A percentile compares a stretch with the other conserved stretches of the same genome.
phyloP scores from a whole-genome alignment of 2,888 invertebrate species.

The Choreutis nemorana region DNA sequence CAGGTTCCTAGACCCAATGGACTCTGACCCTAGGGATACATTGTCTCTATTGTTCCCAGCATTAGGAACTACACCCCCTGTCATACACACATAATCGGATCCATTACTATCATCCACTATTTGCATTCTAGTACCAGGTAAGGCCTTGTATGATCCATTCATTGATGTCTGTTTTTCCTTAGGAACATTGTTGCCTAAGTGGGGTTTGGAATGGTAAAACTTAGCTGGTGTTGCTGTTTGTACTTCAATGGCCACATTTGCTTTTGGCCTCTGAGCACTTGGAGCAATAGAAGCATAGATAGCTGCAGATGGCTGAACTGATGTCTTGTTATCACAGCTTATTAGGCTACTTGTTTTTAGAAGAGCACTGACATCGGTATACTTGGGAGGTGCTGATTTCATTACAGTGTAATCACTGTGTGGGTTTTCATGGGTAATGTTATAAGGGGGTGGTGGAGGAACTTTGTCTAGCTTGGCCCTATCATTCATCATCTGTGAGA shows the following conservation, averaged over 20 bases:
- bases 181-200: slow-evolving; percentile 41
- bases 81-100: slow-evolving; percentile 86
- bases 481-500: slow-evolving; percentile 38
- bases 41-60: slow-evolving; percentile 54
- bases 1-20: slow-evolving; percentile 43
- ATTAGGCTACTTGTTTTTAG: slow-evolving; percentile 41
- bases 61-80: slow-evolving; percentile 68
- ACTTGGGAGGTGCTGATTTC: slow-evolving; percentile 59
- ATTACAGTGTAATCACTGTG: slow-evolving; percentile 55
- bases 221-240: slow-evolving; percentile 61
- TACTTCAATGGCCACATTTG: slow-evolving; percentile 62
- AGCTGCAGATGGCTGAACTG: slow-evolving; percentile 54
- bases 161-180: slow-evolving; percentile 39
- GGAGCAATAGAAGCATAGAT: slow-evolving; percentile 63
- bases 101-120: slow-evolving; percentile 77
- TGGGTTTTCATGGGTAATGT: slow-evolving; percentile 32
- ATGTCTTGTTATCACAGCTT: slow-evolving; percentile 50
- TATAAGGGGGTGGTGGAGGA: slow-evolving; percentile 60
- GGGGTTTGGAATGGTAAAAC: slow-evolving; percentile 65
- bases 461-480: slow-evolving; percentile 60
- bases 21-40: slow-evolving; percentile 41
- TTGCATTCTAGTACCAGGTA: slow-evolving; percentile 43
- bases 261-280: slow-evolving; percentile 61
- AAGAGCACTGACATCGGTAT: slow-evolving; percentile 50
- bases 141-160: slow-evolving; percentile 40